A percentile compares a stretch with the other conserved stretches of the same genome.
Evolutionary conservation across 2,888 invertebrate species (phyloP).

Genomic region (Parelbella ahira): DNA sequence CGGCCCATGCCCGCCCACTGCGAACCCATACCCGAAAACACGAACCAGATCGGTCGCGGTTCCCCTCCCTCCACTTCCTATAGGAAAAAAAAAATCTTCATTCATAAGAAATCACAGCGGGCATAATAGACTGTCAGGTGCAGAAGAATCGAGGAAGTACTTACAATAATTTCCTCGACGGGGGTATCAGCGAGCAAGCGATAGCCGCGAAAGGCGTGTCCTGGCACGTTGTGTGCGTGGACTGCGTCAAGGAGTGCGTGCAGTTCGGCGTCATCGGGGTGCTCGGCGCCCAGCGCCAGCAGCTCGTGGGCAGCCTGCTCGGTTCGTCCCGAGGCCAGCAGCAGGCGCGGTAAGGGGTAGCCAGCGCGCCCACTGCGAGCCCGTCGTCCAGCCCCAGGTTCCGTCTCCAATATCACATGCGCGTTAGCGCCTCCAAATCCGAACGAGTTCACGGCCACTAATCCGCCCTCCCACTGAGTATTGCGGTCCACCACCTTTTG

Average conservation of each 20-base stretch:
- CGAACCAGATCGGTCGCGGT: conserved; percentile 93
- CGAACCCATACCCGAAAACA: conserved; percentile 99
- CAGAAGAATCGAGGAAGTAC: too few species aligned
- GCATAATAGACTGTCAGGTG: too few species aligned
- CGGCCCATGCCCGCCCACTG: conserved; percentile 99
- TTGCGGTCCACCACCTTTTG: conserved; percentile 92
- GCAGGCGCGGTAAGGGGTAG: conserved; percentile 81
- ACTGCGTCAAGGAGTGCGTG: conserved; percentile 88
- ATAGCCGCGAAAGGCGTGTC: conserved; percentile 92
- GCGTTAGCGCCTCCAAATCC: conserved; percentile 99
- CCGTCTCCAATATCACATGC: conserved; percentile 92
- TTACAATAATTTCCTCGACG: conserved; percentile 34
- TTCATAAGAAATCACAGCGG: too few species aligned
- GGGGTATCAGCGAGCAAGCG: conserved; percentile 82
- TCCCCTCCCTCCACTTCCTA: conserved; percentile 71
- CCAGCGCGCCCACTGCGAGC: conserved; percentile 71
- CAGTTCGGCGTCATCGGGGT: conserved; percentile 86
- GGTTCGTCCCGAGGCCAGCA: conserved; percentile 92
- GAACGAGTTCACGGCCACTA: conserved; percentile 96
- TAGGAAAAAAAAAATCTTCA: too few species aligned
- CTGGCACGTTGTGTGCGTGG: conserved; percentile 84
- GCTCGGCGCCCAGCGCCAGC: conserved; percentile 81
- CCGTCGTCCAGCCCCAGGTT: conserved; percentile 80
- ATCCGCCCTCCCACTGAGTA: conserved; percentile 93
- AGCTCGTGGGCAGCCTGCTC: conserved; percentile 86